phyloP scores from a whole-genome alignment of 1,140 invertebrate species.

The Caenorhabditis remanei region DNA sequence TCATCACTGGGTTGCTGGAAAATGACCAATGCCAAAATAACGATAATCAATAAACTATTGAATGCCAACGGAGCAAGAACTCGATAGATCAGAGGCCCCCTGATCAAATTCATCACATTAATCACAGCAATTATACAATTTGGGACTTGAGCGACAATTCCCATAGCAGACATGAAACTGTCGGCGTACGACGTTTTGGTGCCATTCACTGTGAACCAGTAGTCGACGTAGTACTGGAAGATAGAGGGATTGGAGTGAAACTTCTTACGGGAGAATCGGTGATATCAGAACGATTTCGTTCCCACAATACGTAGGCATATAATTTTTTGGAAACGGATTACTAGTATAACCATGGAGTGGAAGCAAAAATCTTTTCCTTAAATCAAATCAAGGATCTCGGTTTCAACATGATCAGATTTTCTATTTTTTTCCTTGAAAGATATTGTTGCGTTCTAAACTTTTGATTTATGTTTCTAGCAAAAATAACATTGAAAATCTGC shows the following conservation, averaged over 20 bases:
- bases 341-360: too few species aligned
- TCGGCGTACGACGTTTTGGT: conserved; percentile 32
- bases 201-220: conserved; percentile 61
- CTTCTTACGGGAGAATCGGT: too few species aligned
- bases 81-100: conserved; percentile 18
- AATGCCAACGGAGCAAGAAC: conserved; percentile 54
- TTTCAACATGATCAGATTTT: too few species aligned
- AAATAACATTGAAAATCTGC: too few species aligned
- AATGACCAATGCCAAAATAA: conserved; percentile 45
- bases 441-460: too few species aligned
- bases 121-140: conserved; percentile 52
- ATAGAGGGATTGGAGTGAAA: neutral
- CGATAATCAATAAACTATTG: conserved; percentile 46
- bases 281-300: too few species aligned
- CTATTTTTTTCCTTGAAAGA: too few species aligned
- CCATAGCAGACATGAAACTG: conserved; percentile 57
- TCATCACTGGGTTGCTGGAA: conserved; percentile 20
- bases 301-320: too few species aligned
- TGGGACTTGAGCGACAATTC: conserved; percentile 58
- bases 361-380: too few species aligned
- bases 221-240: conserved; percentile 64
- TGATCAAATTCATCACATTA: conserved; percentile 57
- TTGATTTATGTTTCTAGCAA: too few species aligned
- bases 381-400: too few species aligned
- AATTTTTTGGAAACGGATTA: too few species aligned